A percentile compares a stretch with the other conserved stretches of the same genome.
Conservation (phyloP, 2,888 invertebrate species). For the Agonopterix subpropinquella region DNA sequence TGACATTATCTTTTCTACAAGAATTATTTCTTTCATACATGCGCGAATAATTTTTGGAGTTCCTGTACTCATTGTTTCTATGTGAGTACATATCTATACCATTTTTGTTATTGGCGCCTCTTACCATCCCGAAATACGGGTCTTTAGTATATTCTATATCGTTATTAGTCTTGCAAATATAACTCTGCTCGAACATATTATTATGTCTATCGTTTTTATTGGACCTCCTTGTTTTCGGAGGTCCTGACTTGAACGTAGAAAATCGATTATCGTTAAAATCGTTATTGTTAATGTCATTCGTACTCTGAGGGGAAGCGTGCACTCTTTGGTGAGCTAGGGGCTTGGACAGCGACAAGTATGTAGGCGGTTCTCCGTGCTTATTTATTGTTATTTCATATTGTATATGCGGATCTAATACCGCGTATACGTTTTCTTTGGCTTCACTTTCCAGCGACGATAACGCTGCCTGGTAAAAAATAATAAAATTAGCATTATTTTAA, state of each 20-base stretch:
- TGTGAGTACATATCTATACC: conserved; percentile 22
- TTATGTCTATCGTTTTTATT: conserved; percentile 40
- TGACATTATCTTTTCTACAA: conserved; percentile 28
- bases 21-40: conserved; percentile 55
- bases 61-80: conserved; percentile 36
- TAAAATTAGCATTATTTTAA: not conserved
- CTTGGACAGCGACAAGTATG: conserved; percentile 68
- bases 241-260: conserved; percentile 49
- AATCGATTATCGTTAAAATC: conserved; percentile 37
- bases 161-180: conserved; percentile 50
- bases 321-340: conserved; percentile 71
- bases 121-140: conserved; percentile 49
- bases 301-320: conserved; percentile 53
- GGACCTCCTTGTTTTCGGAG: conserved; percentile 45
- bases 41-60: conserved; percentile 37
- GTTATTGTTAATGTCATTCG: conserved; percentile 53
- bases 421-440: conserved; percentile 75
- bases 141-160: conserved; percentile 62
- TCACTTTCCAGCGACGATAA: conserved; percentile 67
- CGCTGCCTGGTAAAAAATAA: conserved; percentile 47
- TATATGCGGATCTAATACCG: conserved; percentile 71
- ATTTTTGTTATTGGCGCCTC: conserved; percentile 21
- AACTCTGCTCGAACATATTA: conserved; percentile 31
- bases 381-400: conserved; percentile 74
- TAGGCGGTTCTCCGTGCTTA: conserved; percentile 71